These are phyloP conservation scores for Poecilia gillii DNA, from an alignment of 2,797 vertebrate genomes.

Conservation along the genomic window DNA sequence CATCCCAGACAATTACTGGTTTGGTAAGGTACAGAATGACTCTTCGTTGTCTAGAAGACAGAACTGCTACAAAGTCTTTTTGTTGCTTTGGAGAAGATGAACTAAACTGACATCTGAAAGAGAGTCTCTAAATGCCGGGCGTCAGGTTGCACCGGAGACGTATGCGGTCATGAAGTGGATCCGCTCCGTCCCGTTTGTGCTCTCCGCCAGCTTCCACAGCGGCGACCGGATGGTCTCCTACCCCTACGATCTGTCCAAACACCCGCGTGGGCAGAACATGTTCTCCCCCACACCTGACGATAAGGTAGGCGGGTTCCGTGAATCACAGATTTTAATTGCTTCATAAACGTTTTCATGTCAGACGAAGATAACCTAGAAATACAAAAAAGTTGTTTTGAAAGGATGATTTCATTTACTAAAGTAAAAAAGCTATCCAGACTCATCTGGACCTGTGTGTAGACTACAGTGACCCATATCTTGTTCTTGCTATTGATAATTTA, in stretches of 20 bases:
- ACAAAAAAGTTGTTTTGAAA: neutral
- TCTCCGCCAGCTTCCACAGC: constrained; percentile 92
- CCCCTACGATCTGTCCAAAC: constrained; percentile 91
- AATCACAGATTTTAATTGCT: neutral
- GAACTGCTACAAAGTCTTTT: neutral
- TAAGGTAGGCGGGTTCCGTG: constrained; percentile 75
- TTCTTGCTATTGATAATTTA: neutral
- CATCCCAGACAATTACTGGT: constrained; percentile 94
- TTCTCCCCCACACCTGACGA: constrained; percentile 92
- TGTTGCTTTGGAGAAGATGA: constrained; percentile 8
- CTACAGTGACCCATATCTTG: neutral
- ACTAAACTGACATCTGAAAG: constrained; percentile 6
- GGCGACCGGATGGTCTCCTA: constrained; percentile 94
- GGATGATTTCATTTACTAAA: neutral
- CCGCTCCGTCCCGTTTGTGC: constrained; percentile 93
- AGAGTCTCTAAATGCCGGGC: constrained; percentile 22
- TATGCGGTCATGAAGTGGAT: constrained; percentile 97
- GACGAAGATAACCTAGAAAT: neutral
- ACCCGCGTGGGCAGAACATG: constrained; percentile 85
- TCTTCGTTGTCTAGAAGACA: constrained; percentile 1
- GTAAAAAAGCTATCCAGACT: neutral
- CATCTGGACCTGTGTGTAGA: neutral
- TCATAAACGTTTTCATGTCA: neutral
- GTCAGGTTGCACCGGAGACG: constrained; percentile 93
- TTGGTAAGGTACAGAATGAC: constrained; percentile 92